A percentile compares a stretch with the other conserved stretches of the same genome.
phyloP scores from a whole-genome alignment of 2,888 invertebrate species.

The Apodemia hepburni region DNA sequence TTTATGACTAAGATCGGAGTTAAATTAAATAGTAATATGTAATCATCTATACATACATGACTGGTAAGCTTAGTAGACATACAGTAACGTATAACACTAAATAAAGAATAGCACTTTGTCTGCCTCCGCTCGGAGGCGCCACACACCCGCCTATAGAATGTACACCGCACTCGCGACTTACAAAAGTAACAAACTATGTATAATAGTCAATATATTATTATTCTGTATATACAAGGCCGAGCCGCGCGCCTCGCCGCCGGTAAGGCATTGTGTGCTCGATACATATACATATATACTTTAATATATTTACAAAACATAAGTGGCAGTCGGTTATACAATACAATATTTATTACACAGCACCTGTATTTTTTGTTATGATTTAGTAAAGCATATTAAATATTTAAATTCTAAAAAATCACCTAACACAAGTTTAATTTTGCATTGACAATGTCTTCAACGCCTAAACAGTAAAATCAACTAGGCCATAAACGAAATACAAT shows the following conservation, averaged over 20 bases:
- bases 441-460: constrained; percentile 42
- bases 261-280: constrained; percentile 66
- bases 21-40: constrained; percentile 63
- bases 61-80: constrained; percentile 77
- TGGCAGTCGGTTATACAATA: constrained; percentile 54
- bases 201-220: constrained; percentile 67
- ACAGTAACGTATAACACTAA: constrained; percentile 70
- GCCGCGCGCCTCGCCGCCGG: constrained; percentile 54
- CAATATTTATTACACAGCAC: constrained; percentile 52
- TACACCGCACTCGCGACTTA: constrained; percentile 68
- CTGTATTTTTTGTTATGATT: constrained; percentile 50
- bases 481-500: constrained; percentile 56
- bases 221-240: constrained; percentile 72
- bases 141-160: constrained; percentile 49
- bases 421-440: constrained; percentile 34
- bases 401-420: constrained; percentile 47
- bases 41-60: constrained; percentile 76
- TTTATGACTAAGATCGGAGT: constrained; percentile 77
- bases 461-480: constrained; percentile 54
- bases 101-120: constrained; percentile 67
- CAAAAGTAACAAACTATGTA: constrained; percentile 72
- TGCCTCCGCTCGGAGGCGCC: constrained; percentile 41
- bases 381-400: constrained; percentile 60
- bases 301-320: constrained; percentile 73
- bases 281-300: constrained; percentile 57